Evolutionary conservation across 2,113 vertebrate genomes (phyloP).

Genomic region (Calidris pygmaea): DNA sequence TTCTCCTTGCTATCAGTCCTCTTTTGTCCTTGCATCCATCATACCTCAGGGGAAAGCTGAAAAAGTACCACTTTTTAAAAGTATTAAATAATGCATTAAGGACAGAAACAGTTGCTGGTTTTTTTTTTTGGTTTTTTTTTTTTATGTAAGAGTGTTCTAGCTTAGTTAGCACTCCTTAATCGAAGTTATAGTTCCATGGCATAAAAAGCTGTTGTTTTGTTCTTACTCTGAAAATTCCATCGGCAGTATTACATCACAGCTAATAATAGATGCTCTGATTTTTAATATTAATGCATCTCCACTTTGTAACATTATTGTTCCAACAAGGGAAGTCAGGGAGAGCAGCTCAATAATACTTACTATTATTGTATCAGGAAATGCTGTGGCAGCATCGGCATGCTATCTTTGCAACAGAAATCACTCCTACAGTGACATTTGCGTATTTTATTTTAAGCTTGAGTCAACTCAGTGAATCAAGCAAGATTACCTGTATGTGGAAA

Average conservation of each 20-base stretch:
- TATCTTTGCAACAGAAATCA: neutral
- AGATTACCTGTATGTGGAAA: neutral
- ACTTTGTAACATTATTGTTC: neutral
- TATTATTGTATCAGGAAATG: neutral
- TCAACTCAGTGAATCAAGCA: neutral
- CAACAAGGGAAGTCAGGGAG: neutral
- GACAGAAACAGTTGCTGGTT: neutral
- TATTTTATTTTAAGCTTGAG: constrained; percentile 1
- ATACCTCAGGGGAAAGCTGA: neutral
- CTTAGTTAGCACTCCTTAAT: neutral
- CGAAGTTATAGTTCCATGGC: neutral
- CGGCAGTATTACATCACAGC: neutral
- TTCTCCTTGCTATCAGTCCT: neutral
- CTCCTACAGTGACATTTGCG: neutral
- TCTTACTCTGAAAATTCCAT: neutral
- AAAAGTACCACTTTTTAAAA: neutral
- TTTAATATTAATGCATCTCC: neutral
- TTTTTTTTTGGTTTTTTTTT: too few species aligned
- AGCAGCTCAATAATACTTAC: neutral
- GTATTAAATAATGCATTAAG: neutral
- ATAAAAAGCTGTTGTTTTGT: neutral
- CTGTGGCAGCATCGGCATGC: neutral
- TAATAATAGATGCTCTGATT: neutral
- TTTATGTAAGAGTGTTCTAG: neutral
- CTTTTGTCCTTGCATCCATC: neutral